phyloP scores from a whole-genome alignment of 2,113 vertebrate genomes.

The Scolopax mira region DNA sequence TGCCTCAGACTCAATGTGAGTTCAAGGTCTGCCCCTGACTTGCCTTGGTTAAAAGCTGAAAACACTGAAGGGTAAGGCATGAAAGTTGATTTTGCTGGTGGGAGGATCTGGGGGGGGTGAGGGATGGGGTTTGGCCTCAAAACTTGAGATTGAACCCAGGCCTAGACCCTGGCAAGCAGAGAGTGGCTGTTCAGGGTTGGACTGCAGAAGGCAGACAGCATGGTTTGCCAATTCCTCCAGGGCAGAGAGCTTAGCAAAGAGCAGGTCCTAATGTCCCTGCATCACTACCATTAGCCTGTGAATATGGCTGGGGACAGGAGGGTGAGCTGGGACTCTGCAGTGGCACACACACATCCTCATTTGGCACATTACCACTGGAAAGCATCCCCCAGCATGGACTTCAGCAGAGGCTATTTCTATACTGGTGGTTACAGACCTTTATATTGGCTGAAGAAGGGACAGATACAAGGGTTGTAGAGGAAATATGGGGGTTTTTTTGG shows the following conservation, averaged over 20 bases:
- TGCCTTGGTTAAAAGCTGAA: neutral
- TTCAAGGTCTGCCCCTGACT: neutral
- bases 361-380: neutral
- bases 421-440: neutral
- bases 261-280: neutral
- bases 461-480: neutral
- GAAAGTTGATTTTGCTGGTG: neutral
- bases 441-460: neutral
- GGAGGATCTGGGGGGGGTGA: neutral
- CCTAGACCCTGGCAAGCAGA: neutral
- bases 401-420: neutral
- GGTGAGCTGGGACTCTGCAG: neutral
- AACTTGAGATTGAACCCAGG: neutral
- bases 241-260: neutral
- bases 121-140: neutral
- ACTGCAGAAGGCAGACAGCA: neutral
- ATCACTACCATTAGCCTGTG: neutral
- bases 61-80: neutral
- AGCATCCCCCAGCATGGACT: neutral
- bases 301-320: neutral
- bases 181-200: neutral
- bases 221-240: neutral
- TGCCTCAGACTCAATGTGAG: neutral
- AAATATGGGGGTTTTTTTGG: constrained; percentile 21
- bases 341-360: neutral